Percentiles rank a stretch among this genome's conserved stretches.
These are phyloP conservation scores for Etheostoma spectabile DNA, from an alignment of 2,113 vertebrate species.

Conservation along the genomic window DNA sequence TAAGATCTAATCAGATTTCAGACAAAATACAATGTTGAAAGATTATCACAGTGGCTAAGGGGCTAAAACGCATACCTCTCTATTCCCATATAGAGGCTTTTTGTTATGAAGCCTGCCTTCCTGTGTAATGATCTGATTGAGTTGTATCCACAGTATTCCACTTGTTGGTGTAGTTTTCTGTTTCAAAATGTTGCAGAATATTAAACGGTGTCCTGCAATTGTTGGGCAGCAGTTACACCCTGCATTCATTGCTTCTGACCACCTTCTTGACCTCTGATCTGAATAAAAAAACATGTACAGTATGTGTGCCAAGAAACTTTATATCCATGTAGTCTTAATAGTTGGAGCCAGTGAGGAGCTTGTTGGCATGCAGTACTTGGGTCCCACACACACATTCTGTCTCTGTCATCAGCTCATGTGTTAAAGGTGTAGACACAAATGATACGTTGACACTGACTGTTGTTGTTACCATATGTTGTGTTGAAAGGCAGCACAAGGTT, in stretches of 20 bases:
- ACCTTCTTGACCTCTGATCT: conserved; percentile 41
- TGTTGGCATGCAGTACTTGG: background rate
- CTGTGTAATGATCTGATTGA: background rate
- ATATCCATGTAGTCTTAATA: conserved; percentile 28
- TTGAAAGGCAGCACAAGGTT: conserved; percentile 61
- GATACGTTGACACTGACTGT: conserved; percentile 45
- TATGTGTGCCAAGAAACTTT: background rate
- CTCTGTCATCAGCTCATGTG: conserved; percentile 62
- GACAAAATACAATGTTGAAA: too few relatives aligned
- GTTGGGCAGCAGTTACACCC: too few relatives aligned
- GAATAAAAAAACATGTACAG: background rate
- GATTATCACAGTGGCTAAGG: too few relatives aligned
- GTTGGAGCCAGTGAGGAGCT: background rate
- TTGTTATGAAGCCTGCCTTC: background rate
- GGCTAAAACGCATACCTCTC: background rate
- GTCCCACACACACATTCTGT: conserved; percentile 1
- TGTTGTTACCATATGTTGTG: conserved; percentile 59
- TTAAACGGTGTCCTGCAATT: background rate
- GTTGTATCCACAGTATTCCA: background rate
- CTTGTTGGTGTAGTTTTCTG: background rate
- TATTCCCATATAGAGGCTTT: background rate
- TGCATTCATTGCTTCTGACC: background rate
- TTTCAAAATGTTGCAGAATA: background rate
- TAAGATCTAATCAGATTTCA: too few relatives aligned
- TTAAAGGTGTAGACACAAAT: conserved; percentile 45